Evolutionary conservation across 2,797 vertebrate species (phyloP).

Genomic region (Eutrigla gurnardus): DNA sequence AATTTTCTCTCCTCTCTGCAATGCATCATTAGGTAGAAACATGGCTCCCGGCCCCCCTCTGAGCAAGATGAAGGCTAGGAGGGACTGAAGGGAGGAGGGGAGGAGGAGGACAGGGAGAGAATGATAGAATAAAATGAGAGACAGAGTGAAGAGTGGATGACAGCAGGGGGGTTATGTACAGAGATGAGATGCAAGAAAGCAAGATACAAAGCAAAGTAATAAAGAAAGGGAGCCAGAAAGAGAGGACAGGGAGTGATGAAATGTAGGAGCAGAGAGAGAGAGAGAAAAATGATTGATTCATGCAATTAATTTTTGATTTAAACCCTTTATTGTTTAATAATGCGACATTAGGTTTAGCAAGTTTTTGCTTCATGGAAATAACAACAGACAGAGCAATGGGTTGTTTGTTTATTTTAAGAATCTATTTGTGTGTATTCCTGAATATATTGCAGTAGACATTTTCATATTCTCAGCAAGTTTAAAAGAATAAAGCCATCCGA

Average conservation of each 20-base stretch:
- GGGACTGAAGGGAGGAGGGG: conserved; percentile 50
- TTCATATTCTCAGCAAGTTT: neutral
- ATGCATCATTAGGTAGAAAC: conserved; percentile 79
- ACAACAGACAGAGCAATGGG: conserved; percentile 7
- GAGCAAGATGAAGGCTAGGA: conserved; percentile 66
- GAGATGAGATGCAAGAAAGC: conserved; percentile 44
- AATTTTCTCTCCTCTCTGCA: conserved; percentile 61
- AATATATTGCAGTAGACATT: neutral
- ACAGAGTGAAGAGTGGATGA: conserved; percentile 49
- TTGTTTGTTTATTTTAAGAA: neutral
- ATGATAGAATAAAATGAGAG: conserved; percentile 50
- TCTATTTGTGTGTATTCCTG: conserved; percentile 2
- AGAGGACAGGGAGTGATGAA: neutral
- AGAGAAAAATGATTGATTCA: conserved; percentile 20
- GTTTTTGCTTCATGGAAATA: conserved; percentile 8
- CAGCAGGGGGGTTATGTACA: conserved; percentile 49
- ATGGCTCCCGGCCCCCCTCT: conserved; percentile 64
- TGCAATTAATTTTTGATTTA: conserved; percentile 36
- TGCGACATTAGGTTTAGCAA: conserved; percentile 20
- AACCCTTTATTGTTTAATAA: conserved; percentile 36
- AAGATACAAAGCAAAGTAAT: conserved; percentile 22
- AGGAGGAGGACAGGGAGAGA: conserved; percentile 41
- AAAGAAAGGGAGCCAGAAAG: conserved; percentile 8
- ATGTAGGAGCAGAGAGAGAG: neutral
- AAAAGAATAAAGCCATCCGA: conserved; percentile 1